A percentile compares a stretch with the other conserved stretches of the same genome.
phyloP scores from a whole-genome alignment of 2,888 invertebrate genomes.

The Pandemis corylana region DNA sequence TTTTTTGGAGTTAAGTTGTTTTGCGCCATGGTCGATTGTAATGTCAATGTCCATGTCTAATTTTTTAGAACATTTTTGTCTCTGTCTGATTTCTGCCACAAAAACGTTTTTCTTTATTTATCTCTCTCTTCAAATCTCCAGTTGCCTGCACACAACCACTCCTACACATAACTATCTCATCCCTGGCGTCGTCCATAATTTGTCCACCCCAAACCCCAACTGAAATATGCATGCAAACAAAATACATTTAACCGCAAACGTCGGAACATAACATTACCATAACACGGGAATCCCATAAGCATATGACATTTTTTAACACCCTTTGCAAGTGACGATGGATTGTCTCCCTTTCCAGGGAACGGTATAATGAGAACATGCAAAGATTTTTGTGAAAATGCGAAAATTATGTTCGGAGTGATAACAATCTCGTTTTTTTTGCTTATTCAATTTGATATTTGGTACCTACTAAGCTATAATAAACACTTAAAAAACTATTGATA shows the following conservation, averaged over 20 bases:
- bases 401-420: background rate
- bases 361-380: slow-evolving; percentile 51
- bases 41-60: too few relatives aligned
- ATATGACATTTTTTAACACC: slow-evolving; percentile 80
- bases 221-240: slow-evolving; percentile 39
- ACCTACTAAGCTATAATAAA: too few relatives aligned
- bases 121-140: background rate
- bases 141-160: background rate
- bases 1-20: too few relatives aligned
- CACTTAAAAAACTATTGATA: too few relatives aligned
- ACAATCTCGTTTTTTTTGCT: too few relatives aligned
- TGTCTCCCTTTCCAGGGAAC: slow-evolving; percentile 65
- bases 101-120: too few relatives aligned
- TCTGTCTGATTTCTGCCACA: too few relatives aligned
- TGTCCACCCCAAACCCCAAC: slow-evolving; percentile 18
- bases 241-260: slow-evolving; percentile 56
- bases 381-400: slow-evolving; percentile 10
- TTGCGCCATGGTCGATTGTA: too few relatives aligned
- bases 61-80: too few relatives aligned
- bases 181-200: slow-evolving; percentile 18
- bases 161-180: background rate
- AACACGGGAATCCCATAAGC: slow-evolving; percentile 82
- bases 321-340: slow-evolving; percentile 66
- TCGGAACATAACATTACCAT: slow-evolving; percentile 71
- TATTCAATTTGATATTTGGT: too few relatives aligned